phyloP scores from a whole-genome alignment of 2,888 invertebrate genomes.

The Oscheius onirici region DNA sequence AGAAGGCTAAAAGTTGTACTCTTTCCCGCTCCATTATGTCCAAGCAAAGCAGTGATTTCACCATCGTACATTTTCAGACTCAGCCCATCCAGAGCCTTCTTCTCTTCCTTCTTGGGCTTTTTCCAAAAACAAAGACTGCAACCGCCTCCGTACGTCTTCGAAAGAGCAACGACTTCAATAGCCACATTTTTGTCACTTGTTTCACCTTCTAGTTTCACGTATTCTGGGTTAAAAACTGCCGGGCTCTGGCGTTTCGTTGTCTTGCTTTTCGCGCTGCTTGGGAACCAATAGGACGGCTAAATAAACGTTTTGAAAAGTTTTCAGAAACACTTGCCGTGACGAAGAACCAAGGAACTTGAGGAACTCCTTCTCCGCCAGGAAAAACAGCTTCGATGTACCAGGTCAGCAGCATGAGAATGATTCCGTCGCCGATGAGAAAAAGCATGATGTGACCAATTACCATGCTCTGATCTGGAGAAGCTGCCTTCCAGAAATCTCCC shows the following conservation, averaged over 20 bases:
- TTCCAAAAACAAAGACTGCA: constrained; percentile 44
- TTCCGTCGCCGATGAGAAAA: constrained; percentile 59
- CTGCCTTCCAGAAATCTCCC: constrained; percentile 43
- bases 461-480: constrained; percentile 56
- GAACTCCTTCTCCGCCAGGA: constrained; percentile 83
- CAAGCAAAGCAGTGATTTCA: constrained; percentile 78
- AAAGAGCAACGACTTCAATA: constrained; percentile 54
- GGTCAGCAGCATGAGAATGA: constrained; percentile 81
- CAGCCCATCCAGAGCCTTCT: constrained; percentile 79
- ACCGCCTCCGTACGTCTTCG: constrained; percentile 60
- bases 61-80: constrained; percentile 82
- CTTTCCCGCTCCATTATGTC: constrained; percentile 89
- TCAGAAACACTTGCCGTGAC: constrained; percentile 71
- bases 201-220: constrained; percentile 44
- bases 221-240: constrained; percentile 2
- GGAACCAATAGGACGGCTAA: constrained; percentile 66
- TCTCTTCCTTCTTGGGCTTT: constrained; percentile 44
- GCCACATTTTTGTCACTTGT: constrained; percentile 35
- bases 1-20: constrained; percentile 93
- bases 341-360: constrained; percentile 82
- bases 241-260: neutral
- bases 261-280: constrained; percentile 27
- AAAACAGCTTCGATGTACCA: constrained; percentile 86
- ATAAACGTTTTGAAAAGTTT: neutral
- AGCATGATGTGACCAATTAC: constrained; percentile 57